These are phyloP conservation scores for Idaea dimidiata DNA, from an alignment of 2,888 invertebrate genomes.

Conservation along the genomic window DNA sequence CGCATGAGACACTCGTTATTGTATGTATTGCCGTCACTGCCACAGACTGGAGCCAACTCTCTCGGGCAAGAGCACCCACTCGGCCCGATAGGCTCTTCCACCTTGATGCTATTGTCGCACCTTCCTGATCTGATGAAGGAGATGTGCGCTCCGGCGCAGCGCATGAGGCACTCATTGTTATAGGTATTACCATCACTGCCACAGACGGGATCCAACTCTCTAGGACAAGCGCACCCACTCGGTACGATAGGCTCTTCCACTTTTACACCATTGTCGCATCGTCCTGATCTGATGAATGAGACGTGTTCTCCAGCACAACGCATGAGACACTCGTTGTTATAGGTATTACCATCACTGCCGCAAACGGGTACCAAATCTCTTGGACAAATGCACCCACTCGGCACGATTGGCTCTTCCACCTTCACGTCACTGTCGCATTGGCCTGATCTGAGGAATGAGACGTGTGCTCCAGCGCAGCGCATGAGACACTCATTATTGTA, in stretches of 20 bases:
- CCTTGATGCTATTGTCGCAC: too few species aligned
- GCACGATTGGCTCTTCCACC: background rate
- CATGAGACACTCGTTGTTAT: too few species aligned
- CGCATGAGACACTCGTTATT: conserved; percentile 84
- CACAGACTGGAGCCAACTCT: conserved; percentile 46
- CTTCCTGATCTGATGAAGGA: too few species aligned
- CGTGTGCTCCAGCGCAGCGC: conserved; percentile 52
- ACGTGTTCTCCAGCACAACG: conserved; percentile 15
- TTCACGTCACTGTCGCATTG: conserved; percentile 29
- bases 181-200: too few species aligned
- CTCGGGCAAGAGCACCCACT: conserved; percentile 22
- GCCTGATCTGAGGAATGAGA: conserved; percentile 28
- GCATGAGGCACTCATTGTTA: too few species aligned
- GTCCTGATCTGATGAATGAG: too few species aligned
- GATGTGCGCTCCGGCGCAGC: too few species aligned
- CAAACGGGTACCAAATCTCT: too few species aligned
- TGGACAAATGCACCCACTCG: conserved; percentile 15
- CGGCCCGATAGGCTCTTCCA: too few species aligned
- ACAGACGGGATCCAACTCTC: too few species aligned
- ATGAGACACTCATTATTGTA: conserved; percentile 86
- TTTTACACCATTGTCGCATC: conserved; percentile 17
- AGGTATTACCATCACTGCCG: too few species aligned
- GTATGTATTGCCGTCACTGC: conserved; percentile 75
- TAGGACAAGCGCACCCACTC: conserved; percentile 15
- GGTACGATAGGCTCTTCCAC: too few species aligned